These are phyloP conservation scores for Pollachius pollachius DNA, from an alignment of 2,113 vertebrate genomes.

Conservation along the genomic window DNA sequence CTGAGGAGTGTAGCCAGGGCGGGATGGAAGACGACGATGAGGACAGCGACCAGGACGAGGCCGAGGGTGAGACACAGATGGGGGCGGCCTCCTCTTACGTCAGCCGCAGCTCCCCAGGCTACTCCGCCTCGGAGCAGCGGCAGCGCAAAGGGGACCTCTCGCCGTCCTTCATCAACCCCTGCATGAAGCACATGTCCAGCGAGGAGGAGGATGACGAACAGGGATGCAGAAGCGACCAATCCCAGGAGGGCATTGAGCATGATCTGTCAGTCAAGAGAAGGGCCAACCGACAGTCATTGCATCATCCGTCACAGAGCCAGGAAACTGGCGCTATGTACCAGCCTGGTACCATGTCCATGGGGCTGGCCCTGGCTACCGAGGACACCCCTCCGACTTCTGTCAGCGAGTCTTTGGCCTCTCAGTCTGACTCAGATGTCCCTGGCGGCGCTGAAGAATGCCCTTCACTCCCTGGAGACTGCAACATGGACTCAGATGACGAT, in stretches of 20 bases:
- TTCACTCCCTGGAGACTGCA: slow-evolving; percentile 83
- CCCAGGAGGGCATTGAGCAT: slow-evolving; percentile 67
- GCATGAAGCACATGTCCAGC: slow-evolving; percentile 80
- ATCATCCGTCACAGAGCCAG: slow-evolving; percentile 62
- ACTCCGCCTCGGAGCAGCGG: slow-evolving; percentile 77
- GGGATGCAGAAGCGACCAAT: slow-evolving; percentile 62
- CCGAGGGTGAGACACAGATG: slow-evolving; percentile 61
- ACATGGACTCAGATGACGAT: slow-evolving; percentile 89
- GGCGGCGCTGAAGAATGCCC: slow-evolving; percentile 91
- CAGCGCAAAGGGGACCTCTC: slow-evolving; percentile 87
- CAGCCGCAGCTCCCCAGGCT: slow-evolving; percentile 68
- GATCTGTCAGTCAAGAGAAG: slow-evolving; percentile 78
- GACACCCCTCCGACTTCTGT: slow-evolving; percentile 93
- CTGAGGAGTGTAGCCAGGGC: slow-evolving; percentile 55
- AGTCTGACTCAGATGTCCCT: slow-evolving; percentile 90
- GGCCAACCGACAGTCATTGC: slow-evolving; percentile 69
- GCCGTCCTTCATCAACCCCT: slow-evolving; percentile 92
- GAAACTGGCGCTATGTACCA: slow-evolving; percentile 58
- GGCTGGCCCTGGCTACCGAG: slow-evolving; percentile 70
- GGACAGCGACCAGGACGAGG: slow-evolving; percentile 59
- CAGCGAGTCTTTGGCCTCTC: slow-evolving; percentile 90
- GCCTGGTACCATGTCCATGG: slow-evolving; percentile 53
- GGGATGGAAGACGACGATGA: slow-evolving; percentile 59
- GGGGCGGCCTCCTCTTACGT: slow-evolving; percentile 67
- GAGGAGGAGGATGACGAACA: slow-evolving; percentile 85